Evolutionary conservation across 2,113 vertebrate genomes (phyloP).

Genomic region (Trematomus loennbergii): DNA sequence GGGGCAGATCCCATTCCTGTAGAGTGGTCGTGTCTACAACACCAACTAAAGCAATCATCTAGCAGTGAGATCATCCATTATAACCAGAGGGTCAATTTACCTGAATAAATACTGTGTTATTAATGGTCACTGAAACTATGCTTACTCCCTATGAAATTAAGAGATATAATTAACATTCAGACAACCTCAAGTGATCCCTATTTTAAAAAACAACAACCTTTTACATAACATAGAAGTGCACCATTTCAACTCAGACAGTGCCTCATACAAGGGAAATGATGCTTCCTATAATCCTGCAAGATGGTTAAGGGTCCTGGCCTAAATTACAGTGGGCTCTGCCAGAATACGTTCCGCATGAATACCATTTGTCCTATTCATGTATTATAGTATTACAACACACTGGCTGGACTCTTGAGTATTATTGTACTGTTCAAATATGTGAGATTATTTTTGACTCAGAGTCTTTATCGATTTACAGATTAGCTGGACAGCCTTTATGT

Average conservation of each 20-base stretch:
- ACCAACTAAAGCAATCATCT: not conserved
- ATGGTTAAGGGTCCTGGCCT: constrained; percentile 1
- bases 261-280: not conserved
- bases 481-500: not conserved
- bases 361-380: constrained; percentile 9
- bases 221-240: not conserved
- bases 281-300: constrained; percentile 7
- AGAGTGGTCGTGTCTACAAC: constrained; percentile 14
- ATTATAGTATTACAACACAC: constrained; percentile 5
- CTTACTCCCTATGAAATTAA: not conserved
- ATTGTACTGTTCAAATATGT: not conserved
- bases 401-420: not conserved
- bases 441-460: not conserved
- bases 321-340: constrained; percentile 5
- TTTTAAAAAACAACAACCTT: not conserved
- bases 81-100: constrained; percentile 6
- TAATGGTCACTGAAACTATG: not conserved
- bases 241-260: not conserved
- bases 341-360: not conserved
- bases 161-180: not conserved
- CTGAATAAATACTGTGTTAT: not conserved
- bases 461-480: not conserved
- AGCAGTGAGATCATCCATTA: constrained; percentile 11
- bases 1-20: constrained; percentile 27
- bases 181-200: not conserved